Evolutionary conservation across 2,888 invertebrate species (phyloP), one percentile per base, ranked within the genome.

Genomic region (Dasypolia templi): DNA sequence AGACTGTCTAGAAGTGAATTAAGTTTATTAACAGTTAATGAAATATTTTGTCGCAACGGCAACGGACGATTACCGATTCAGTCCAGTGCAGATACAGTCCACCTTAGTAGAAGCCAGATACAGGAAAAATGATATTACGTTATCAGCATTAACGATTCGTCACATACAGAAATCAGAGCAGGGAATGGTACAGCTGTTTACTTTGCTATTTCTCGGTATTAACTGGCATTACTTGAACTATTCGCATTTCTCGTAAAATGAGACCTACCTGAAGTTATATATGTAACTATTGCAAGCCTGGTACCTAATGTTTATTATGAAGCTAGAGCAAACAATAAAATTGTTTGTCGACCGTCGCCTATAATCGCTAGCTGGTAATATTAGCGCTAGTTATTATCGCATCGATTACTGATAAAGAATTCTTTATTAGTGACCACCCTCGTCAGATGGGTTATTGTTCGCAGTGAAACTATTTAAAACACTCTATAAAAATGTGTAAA

Each of bases 111-210:
- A 66, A 66, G 66, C 75, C 78, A 80, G 78, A 87, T 73, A 63
- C 64, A 70, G 69, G 78, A 77, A 87, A 84, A 85, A 75, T 77
- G 44, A 84, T 84, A 85, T 78, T 74, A 71, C 46, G 64, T 72
- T 86, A 86, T 86, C 78, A 69, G 68, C 64, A 82, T 77, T 78
- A 64, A 26, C 61, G 39, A 78, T 78, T 72, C 56, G 78, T 77
- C 74, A 82, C 75, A 73, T n/a, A 72, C 56, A 74, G 82, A 71
- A 78, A 83, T 66, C 77, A 68, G 84, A 84, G 74, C 51, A 55
- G 68, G 83, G 65, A 55, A 39, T 65, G 46, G 64, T 32, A 65
- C 61, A 58, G 63, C 74, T 77, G 78, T 84, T 83, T 77, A 72
- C 63, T 78, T 75, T 58, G 55, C 59, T 76, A 66, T 75, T 81